Evolutionary conservation across 2,888 invertebrate genomes (phyloP).

Genomic region (Cyclophora albipunctata): DNA sequence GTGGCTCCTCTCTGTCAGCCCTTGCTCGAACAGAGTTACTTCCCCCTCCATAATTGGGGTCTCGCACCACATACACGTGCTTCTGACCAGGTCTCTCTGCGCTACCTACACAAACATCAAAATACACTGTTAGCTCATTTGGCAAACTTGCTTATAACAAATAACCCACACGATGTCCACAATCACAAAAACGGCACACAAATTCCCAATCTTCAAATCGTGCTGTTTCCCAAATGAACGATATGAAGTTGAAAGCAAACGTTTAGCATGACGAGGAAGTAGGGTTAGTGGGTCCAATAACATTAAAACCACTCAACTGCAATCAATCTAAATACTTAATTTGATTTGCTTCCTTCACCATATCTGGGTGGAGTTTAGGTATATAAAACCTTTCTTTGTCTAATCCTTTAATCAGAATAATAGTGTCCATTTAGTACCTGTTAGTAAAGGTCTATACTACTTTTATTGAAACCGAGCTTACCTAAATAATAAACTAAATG

Average conservation of each 20-base stretch:
- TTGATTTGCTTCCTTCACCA: conserved; percentile 60
- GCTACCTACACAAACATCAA: conserved; percentile 74
- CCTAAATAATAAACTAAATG: conserved; percentile 86
- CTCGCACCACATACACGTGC: conserved; percentile 90
- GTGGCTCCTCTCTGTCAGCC: conserved; percentile 80
- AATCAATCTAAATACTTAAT: conserved; percentile 67
- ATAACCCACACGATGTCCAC: conserved; percentile 9
- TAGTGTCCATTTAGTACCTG: conserved; percentile 14
- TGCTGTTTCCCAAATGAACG: conserved; percentile 13
- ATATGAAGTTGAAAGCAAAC: conserved; percentile 20
- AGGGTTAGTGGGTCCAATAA: conserved; percentile 33
- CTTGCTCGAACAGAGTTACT: conserved; percentile 65
- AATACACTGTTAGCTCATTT: conserved; percentile 1
- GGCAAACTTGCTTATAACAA: neutral
- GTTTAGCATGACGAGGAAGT: conserved; percentile 27
- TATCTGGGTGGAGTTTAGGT: conserved; percentile 59
- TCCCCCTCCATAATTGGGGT: conserved; percentile 79
- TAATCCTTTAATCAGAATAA: conserved; percentile 57
- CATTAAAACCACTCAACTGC: conserved; percentile 51
- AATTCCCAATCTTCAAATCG: conserved; percentile 14
- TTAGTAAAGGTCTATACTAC: conserved; percentile 6
- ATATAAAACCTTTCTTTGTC: conserved; percentile 48
- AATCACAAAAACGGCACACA: conserved; percentile 22
- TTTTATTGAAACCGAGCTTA: conserved; percentile 20
- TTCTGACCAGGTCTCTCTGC: conserved; percentile 90